phyloP scores from a whole-genome alignment of 2,888 invertebrate species.

The Spisula solida region DNA sequence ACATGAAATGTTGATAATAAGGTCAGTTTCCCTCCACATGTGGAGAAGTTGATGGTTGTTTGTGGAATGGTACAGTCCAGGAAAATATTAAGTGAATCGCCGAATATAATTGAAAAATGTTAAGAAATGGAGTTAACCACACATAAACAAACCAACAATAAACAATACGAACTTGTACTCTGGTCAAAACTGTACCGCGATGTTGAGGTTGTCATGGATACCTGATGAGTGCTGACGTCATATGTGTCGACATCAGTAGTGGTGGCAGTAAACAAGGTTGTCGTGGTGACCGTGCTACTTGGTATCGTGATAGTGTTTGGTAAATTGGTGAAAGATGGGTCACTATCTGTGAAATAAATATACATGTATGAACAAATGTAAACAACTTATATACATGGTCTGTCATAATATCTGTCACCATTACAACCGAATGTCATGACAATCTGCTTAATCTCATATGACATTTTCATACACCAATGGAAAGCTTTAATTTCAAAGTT shows the following conservation, averaged over 20 bases:
- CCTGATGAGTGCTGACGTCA: constrained; percentile 46
- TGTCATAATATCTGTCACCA: no score
- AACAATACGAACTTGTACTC: constrained; percentile 43
- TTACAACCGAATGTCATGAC: no score
- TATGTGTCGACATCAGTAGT: constrained; percentile 49
- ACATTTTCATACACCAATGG: no score
- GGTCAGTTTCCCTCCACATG: not conserved
- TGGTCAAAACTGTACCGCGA: constrained; percentile 52
- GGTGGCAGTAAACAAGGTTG: constrained; percentile 35
- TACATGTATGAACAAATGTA: not conserved
- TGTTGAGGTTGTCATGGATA: constrained; percentile 38
- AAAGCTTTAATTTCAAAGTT: no score
- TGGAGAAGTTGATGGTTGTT: not conserved
- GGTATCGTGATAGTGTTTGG: constrained; percentile 32
- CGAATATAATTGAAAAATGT: not conserved
- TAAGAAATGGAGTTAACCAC: not conserved
- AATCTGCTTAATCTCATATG: no score
- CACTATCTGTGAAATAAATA: constrained; percentile 37
- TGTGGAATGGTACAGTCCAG: not conserved
- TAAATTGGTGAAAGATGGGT: constrained; percentile 46
- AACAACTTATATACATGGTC: no score
- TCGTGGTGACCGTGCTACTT: constrained; percentile 21
- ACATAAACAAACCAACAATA: not conserved
- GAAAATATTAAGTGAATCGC: not conserved
- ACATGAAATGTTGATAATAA: not conserved